Base-by-base conservation (phyloP, 1,140 invertebrate species). In the Coptotermes formosanus region DNA sequence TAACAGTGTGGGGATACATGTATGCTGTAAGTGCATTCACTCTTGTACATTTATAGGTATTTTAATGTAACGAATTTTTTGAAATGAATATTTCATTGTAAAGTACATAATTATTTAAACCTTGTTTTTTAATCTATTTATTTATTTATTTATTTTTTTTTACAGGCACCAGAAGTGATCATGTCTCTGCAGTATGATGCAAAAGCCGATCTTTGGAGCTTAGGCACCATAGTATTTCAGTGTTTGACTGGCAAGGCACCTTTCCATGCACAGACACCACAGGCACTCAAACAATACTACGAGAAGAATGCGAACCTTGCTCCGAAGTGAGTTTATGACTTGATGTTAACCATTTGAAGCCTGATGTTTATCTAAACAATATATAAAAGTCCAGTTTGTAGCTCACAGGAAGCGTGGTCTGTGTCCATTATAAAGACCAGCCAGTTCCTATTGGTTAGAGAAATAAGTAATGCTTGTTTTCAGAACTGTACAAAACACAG, bases 121-220 rank as follows among this genome's bases (percentile, higher is more conserved):
- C 2, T 21, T 25, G 0, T 4, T 38, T 38, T 38, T 38, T 23
- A n/a, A n/a, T 83, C 2, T 12, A 19, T 84, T 85, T 88, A 55
- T 87, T 88, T 23, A n/a, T 83, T 2, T 12, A 19, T 84, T 85
- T 88, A 55, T 87, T 88, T 85, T 86, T 87, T 91, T 91, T 8
- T 90, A n/a, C n/a, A 97, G 96, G 98, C 98, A 52, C 98, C 98
- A 2, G 98, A 99, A 94, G 99, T 99, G 59, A 99, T 99, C 88
- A 99, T 99, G 98, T 99, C 98, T 4, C 92, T 98, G 83, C 97
- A 99, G 90, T 99, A 99, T 91, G 97, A 99, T 92, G 98, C 98
- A 25, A 99, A 99, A 92, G 99, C 99, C 81, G 99, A 99, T 92
- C 92, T 99, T 86, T 99, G 99, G 99, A 99, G 98, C 87, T 93